Base-by-base conservation (phyloP, 2,888 invertebrate species). In the Calliphora vomitoria region DNA sequence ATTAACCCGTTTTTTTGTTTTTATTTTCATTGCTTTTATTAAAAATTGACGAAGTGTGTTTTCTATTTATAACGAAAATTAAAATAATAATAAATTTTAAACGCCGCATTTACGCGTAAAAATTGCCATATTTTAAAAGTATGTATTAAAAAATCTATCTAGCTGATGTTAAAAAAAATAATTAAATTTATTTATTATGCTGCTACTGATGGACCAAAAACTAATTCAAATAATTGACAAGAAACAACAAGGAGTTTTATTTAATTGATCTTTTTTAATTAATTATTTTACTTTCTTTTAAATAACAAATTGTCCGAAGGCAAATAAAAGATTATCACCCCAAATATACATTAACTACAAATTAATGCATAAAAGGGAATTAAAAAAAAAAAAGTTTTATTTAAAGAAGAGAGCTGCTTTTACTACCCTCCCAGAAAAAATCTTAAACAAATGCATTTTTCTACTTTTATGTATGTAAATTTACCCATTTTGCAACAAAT, bases 31-130 rank as follows among this genome's bases (percentile, higher is more conserved):
- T 84, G 64, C 62, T 79, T 76, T 38, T 62, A 47, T 90, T 90
- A 91, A 91, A 92, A 92, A 92, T 92, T 92, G 92, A 93, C 92
- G 93, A 93, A 92, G 92, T 93, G 92, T 92, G 92, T 91, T 91
- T 89, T 88, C 66, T 35, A 1, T 6, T 35, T 35, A 80, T 83
- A 88, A 87, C 60, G 85, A 80, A 71, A 53, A 62, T 25, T 38
- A 75, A 69, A 71, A 25, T 78, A 58, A 44, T 50, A 83, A 76
- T 75, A 82, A 79, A 60, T 50, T 64, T 75, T 80, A 86, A 90
- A 90, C 90, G 90, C 91, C 91, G 90, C 91, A 88, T 88, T 91
- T 87, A 90, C 90, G 89, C 89, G 88, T 82, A 71, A 74, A 64
- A 55, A 58, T 81, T 74, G 82, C 20, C 55, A 38, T 62, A 74